A percentile compares a stretch with the other conserved stretches of the same genome.
Conservation (phyloP, 2,888 invertebrate species). For the Metacarcinus magister region DNA sequence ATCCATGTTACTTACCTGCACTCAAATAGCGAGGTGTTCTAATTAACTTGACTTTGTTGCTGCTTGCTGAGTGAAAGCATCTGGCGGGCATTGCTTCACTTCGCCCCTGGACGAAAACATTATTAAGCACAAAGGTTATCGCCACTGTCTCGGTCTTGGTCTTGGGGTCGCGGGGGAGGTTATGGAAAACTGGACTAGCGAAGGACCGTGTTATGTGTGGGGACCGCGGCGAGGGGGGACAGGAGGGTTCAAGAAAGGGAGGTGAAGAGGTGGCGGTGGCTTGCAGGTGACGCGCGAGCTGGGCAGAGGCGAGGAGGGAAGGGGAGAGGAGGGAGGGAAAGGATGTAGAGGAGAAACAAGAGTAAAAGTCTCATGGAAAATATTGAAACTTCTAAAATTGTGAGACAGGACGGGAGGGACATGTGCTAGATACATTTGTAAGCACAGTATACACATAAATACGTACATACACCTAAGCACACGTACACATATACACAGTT, state of each 20-base stretch:
- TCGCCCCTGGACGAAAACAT: not conserved
- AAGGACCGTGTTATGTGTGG: not conserved
- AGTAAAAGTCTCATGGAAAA: not conserved
- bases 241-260: not conserved
- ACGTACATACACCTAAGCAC: not conserved
- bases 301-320: not conserved
- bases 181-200: slow-evolving; percentile 20
- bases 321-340: not conserved
- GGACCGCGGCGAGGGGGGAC: not conserved
- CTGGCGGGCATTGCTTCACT: not conserved
- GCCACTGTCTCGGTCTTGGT: not conserved
- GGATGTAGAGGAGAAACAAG: not conserved
- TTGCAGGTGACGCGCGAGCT: not conserved
- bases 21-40: slow-evolving; percentile 22
- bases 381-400: not conserved
- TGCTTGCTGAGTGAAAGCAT: slow-evolving; percentile 17
- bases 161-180: not conserved
- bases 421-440: not conserved
- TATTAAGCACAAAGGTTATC: not conserved
- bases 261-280: not conserved
- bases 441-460: not conserved
- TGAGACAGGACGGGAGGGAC: not conserved
- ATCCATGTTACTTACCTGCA: not conserved
- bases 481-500: not conserved
- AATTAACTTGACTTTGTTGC: not conserved